These are phyloP conservation scores for Scartelaos histophorus DNA, from an alignment of 2,113 vertebrate species.

Conservation along the genomic window DNA sequence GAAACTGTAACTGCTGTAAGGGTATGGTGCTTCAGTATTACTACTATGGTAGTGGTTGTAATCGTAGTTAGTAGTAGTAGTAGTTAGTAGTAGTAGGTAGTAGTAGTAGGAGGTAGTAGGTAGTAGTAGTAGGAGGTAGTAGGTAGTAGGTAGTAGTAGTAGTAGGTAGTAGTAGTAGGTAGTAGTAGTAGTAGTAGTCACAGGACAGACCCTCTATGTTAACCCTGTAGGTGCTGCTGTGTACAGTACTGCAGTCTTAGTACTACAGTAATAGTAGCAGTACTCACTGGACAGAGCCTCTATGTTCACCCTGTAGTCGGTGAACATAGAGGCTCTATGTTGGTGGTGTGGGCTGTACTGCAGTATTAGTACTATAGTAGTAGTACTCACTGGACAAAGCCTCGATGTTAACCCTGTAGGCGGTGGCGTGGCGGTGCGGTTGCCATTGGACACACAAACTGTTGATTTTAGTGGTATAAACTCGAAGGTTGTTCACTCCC, in stretches of 20 bases:
- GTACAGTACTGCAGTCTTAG: slow-evolving; percentile 33
- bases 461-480: slow-evolving; percentile 81
- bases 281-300: slow-evolving; percentile 86
- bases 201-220: slow-evolving; percentile 80
- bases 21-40: too few species aligned
- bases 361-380: neutral
- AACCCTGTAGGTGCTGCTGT: slow-evolving; percentile 69
- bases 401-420: slow-evolving; percentile 84
- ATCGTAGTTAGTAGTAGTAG: too few species aligned
- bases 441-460: slow-evolving; percentile 90
- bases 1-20: too few species aligned
- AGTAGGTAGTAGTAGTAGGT: neutral
- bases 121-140: neutral
- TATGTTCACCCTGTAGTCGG: slow-evolving; percentile 38
- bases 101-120: neutral
- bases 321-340: slow-evolving; percentile 81
- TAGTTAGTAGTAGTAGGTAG: slow-evolving; percentile 17
- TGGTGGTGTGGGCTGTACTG: slow-evolving; percentile 74
- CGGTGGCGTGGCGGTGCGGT: slow-evolving; percentile 84
- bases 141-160: slow-evolving; percentile 47
- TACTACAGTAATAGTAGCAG: neutral
- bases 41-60: neutral
- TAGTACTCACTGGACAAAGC: slow-evolving; percentile 82
- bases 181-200: slow-evolving; percentile 70
- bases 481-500: slow-evolving; percentile 82